Evolutionary conservation across 2,797 vertebrate species (phyloP).

Genomic region (Tauraco hartlaubi): DNA sequence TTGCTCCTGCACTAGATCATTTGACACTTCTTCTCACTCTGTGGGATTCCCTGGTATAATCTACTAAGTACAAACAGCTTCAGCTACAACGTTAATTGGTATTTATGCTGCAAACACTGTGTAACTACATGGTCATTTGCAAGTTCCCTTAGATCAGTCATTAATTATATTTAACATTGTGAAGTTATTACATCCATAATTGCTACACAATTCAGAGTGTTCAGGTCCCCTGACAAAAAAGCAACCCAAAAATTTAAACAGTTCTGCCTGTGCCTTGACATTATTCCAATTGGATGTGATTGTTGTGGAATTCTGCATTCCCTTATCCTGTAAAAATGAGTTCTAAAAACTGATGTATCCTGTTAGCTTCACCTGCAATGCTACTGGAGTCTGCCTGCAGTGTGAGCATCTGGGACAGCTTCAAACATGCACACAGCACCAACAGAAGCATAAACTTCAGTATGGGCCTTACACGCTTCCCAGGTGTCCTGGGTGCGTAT

Average conservation of each 20-base stretch:
- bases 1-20: not conserved
- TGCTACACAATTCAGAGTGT: slow-evolving; percentile 64
- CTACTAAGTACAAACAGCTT: slow-evolving; percentile 1
- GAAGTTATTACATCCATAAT: slow-evolving; percentile 74
- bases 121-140: slow-evolving; percentile 65
- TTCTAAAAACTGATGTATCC: not conserved
- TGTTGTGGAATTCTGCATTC: not conserved
- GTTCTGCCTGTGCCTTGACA: not conserved
- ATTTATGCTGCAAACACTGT: slow-evolving; percentile 67
- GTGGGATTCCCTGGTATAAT: slow-evolving; percentile 15
- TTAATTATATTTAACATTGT: slow-evolving; percentile 74
- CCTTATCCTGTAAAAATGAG: not conserved
- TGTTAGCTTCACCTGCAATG: not conserved
- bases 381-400: not conserved
- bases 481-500: not conserved
- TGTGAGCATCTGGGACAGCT: not conserved
- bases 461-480: not conserved
- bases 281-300: not conserved
- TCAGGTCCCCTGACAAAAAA: slow-evolving; percentile 17
- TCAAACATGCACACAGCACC: not conserved
- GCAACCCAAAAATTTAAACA: not conserved
- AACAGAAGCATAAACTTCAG: not conserved
- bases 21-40: not conserved
- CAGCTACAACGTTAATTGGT: slow-evolving; percentile 59
- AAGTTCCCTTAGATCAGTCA: slow-evolving; percentile 57